Evolutionary conservation across 1,140 invertebrate genomes (phyloP).

Genomic region (Drosophila melanogaster): Release_6_plus_ISO1_MT NT_033779.5:9087001-9087500

Average conservation of each 20-base stretch:
- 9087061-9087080: not conserved
- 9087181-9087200: not conserved
- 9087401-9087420: not conserved
- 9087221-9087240: constrained; percentile 1
- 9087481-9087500: not conserved
- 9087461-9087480: not conserved
- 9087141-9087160: not conserved
- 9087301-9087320: not conserved
- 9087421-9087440: not conserved
- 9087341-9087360: constrained; percentile 4
- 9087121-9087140: not conserved
- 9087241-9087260: not conserved
- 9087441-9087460: constrained; percentile 4
- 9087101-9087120: constrained; percentile 4
- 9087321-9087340: not conserved
- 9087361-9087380: not conserved
- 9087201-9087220: not conserved
- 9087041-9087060: not conserved
- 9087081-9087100: not conserved
- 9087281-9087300: not conserved
- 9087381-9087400: constrained; percentile 8
- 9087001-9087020: not conserved
- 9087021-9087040: not conserved
- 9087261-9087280: constrained; percentile 2
- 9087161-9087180: constrained; percentile 5